Base-by-base conservation (phyloP, 2,113 vertebrate genomes). In the Stigmatopora nigra region DNA sequence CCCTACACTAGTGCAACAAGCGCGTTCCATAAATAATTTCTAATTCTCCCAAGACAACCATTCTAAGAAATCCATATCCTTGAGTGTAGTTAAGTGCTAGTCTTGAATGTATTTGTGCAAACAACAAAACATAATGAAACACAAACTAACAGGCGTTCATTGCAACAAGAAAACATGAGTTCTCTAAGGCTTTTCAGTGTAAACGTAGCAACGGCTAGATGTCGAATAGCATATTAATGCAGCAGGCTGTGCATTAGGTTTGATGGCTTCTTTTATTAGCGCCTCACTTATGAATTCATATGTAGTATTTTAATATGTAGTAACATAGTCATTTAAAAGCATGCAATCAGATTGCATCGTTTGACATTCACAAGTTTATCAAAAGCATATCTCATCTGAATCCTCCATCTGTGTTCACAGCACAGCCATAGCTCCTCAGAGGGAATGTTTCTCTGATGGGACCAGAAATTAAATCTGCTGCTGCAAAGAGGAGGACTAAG, bases 381-480 rank as follows among this genome's bases (percentile, higher is more conserved):
- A 78, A 75, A 56, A 55, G 38, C 64, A 73, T 86, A 81, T 76
- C 67, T 69, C 72, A 67, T 72, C 73, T 79, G 72, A 64, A 69
- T 79, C 78, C 69, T 72, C 69, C 61, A 62, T 66, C 70, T 38
- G 31, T 84, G 80, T 79, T 80, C 72, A 67, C 64, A 72, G 82
- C 78, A 76, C 70, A 19, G 68, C 71, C 73, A 65, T 75, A 2
- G 62, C 78, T 86, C 76, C 80, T 88, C 83, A 84, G 72, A 79
- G 72, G 59, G 72, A 10, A 81, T 82, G 83, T 87, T 87, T 82
- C 78, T 78, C 78, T 77, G 78, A 78, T 80, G 86, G 84, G 85
- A 86, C 85, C 82, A 87, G 86, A 79, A 87, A 87, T 87, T 70
- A 85, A 89, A 86, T 84, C 80, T 86, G 53, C 22, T 31, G 22